Evolutionary conservation across 1,140 invertebrate species (phyloP).

Genomic region (Zaprionus capensis): DNA sequence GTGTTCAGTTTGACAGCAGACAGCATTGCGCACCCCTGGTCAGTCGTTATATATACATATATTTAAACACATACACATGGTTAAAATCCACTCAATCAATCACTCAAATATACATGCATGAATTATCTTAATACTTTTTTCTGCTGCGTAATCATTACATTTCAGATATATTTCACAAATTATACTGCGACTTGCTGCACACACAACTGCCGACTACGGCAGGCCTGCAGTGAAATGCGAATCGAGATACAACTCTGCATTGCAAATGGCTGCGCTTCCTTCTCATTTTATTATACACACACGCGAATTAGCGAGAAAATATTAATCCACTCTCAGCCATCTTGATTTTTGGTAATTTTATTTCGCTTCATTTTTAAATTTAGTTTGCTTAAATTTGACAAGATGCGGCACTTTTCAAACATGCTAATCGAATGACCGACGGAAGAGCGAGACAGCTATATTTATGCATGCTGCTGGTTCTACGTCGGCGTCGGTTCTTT

Average conservation of each 20-base stretch:
- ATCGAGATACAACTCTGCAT: constrained; percentile 54
- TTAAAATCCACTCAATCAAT: constrained; percentile 10
- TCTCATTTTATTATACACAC: constrained; percentile 27
- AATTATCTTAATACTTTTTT: constrained; percentile 22
- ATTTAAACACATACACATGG: constrained; percentile 12
- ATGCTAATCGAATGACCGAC: constrained; percentile 23
- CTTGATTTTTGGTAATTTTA: constrained; percentile 28
- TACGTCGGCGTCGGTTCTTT: constrained; percentile 68
- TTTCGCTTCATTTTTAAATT: constrained; percentile 40
- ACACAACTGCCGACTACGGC: constrained; percentile 30
- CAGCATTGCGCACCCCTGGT: constrained; percentile 25
- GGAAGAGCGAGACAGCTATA: constrained; percentile 58
- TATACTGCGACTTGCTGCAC: constrained; percentile 19
- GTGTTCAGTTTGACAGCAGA: constrained; percentile 18
- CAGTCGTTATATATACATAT: neutral
- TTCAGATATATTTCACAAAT: constrained; percentile 17
- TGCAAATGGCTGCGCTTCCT: constrained; percentile 41
- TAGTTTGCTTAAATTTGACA: constrained; percentile 26
- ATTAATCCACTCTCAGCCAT: constrained; percentile 26
- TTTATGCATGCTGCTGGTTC: constrained; percentile 41
- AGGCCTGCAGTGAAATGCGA: constrained; percentile 10
- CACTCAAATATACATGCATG: constrained; percentile 14
- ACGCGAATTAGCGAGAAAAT: constrained; percentile 18
- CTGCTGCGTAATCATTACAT: constrained; percentile 45
- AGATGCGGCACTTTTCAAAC: constrained; percentile 43